Percentiles rank a stretch among this genome's conserved stretches.
Evolutionary conservation across 2,888 invertebrate genomes (phyloP).

Genomic region (Resseliella maxima): DNA sequence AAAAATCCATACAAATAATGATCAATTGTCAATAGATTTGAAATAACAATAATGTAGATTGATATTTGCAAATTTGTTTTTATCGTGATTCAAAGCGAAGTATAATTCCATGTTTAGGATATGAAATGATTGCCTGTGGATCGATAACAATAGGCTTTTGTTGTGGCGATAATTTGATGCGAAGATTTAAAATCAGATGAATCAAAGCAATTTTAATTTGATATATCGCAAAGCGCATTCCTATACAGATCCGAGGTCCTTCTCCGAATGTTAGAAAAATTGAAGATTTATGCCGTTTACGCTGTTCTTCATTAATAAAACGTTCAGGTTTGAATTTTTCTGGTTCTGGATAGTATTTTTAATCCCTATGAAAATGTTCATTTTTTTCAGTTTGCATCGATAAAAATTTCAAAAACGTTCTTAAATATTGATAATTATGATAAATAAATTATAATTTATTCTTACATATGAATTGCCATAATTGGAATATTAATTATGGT

Average conservation of each 20-base stretch:
- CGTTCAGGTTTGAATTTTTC: constrained; percentile 66
- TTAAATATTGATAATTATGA: too few species aligned
- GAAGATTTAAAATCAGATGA: constrained; percentile 60
- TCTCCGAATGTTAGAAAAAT: constrained; percentile 44
- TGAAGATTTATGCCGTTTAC: constrained; percentile 11
- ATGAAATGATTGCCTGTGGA: constrained; percentile 59
- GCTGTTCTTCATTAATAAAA: constrained; percentile 60
- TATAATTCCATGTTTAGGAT: constrained; percentile 55
- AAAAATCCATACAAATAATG: too few species aligned
- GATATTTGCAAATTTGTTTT: background rate
- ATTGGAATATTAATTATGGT: constrained; percentile 63
- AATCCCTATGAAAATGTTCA: constrained; percentile 60
- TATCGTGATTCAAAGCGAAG: constrained; percentile 53
- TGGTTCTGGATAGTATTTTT: constrained; percentile 65
- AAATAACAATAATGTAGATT: too few species aligned
- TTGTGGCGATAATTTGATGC: constrained; percentile 61
- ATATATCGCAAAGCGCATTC: constrained; percentile 61
- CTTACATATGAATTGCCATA: constrained; percentile 62
- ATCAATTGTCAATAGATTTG: too few species aligned
- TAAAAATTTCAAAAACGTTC: background rate
- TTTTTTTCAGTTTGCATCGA: background rate
- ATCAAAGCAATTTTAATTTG: constrained; percentile 61
- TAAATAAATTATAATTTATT: background rate
- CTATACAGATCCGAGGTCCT: background rate
- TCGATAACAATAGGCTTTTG: constrained; percentile 61